phyloP scores from a whole-genome alignment of 2,797 vertebrate species.

The Sebastes matsubarae region DNA sequence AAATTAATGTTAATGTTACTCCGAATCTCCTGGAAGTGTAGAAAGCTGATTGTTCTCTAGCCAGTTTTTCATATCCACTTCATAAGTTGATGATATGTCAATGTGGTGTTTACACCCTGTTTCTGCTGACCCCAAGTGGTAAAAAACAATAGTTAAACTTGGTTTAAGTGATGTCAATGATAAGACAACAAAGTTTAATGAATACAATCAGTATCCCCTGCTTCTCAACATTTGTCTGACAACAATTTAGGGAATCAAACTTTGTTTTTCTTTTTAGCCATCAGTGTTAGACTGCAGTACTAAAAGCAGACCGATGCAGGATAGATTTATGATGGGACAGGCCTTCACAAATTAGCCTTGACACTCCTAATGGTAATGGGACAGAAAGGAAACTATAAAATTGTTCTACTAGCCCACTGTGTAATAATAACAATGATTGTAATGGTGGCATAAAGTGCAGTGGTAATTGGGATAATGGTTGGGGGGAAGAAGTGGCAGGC shows the following conservation, averaged over 20 bases:
- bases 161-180: not conserved
- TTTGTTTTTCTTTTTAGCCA: not conserved
- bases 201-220: not conserved
- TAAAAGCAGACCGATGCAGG: slow-evolving; percentile 29
- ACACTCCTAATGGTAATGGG: slow-evolving; percentile 44
- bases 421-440: slow-evolving; percentile 59
- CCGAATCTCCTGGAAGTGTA: not conserved
- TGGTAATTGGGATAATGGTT: slow-evolving; percentile 52
- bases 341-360: slow-evolving; percentile 47
- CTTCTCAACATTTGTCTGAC: not conserved
- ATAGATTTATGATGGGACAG: slow-evolving; percentile 17
- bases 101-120: not conserved
- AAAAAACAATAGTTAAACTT: not conserved
- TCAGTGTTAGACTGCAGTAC: not conserved
- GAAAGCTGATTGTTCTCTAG: not conserved
- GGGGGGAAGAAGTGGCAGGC: slow-evolving; percentile 8
- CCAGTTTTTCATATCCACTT: not conserved
- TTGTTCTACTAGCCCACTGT: slow-evolving; percentile 42
- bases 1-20: not conserved
- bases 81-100: not conserved
- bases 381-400: slow-evolving; percentile 51
- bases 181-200: not conserved
- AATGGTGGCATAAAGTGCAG: slow-evolving; percentile 54
- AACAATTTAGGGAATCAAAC: not conserved
- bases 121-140: not conserved